Percentiles rank a stretch among this genome's conserved stretches.
These are phyloP conservation scores for Anthopleura sola DNA, from an alignment of 64 coral and sea anemone genomes.

Conservation along the genomic window DNA sequence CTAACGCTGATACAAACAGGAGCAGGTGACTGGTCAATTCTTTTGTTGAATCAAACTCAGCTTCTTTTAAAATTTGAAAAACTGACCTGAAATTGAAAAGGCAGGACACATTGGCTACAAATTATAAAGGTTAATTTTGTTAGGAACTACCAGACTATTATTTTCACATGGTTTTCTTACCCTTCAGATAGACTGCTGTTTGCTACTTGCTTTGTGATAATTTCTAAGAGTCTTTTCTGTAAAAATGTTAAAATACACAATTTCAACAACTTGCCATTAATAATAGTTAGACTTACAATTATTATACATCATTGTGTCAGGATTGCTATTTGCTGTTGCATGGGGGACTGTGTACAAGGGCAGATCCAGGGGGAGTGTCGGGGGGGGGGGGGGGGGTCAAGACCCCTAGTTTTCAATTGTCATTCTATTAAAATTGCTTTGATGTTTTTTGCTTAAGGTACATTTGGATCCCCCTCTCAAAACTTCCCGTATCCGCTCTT, in stretches of 20 bases:
- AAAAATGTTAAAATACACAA: neutral
- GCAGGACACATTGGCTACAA: neutral
- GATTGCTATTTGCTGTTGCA: no score
- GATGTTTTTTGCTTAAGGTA: no score
- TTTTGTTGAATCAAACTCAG: conserved; percentile 58
- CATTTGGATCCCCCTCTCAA: neutral
- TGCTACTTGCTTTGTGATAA: conserved; percentile 10
- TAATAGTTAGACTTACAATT: no score
- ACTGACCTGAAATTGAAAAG: conserved; percentile 50
- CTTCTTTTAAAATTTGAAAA: conserved; percentile 56
- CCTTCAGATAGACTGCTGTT: neutral
- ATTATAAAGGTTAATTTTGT: neutral
- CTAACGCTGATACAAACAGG: conserved; percentile 88
- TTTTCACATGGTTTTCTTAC: neutral
- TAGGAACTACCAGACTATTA: neutral
- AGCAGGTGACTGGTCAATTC: conserved; percentile 87
- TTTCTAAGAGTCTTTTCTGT: conserved; percentile 11
- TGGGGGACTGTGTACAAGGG: no score
- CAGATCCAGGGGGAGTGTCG: no score
- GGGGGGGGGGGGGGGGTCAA: no score
- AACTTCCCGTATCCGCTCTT: neutral
- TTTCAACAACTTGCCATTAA: no score
- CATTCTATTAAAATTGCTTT: no score
- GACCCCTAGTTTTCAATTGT: no score
- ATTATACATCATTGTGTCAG: no score